Conservation (phyloP, 2,888 invertebrate genomes). For the Euzophera pinguis region DNA sequence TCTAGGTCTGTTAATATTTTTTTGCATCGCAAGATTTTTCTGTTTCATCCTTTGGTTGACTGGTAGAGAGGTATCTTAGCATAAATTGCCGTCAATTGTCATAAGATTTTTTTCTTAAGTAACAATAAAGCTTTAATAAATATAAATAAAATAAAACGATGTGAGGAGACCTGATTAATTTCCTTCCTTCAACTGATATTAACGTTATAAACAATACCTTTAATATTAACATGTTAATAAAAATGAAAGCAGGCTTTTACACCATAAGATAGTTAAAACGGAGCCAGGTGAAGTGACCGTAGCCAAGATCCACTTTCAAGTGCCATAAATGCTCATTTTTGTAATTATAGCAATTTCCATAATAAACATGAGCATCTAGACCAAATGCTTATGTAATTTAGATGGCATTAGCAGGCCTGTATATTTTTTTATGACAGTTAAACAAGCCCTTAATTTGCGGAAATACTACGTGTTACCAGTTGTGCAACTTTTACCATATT, state of each 20-base stretch:
- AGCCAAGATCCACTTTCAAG: conserved; percentile 12
- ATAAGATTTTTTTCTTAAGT: no score
- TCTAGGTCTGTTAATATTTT: no score
- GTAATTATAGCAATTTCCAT: conserved; percentile 10
- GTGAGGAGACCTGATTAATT: no score
- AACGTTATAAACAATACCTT: no score
- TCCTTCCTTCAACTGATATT: no score
- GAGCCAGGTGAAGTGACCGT: conserved; percentile 8
- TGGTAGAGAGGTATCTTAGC: no score
- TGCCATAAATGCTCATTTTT: conserved; percentile 6
- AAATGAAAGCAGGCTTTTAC: neutral
- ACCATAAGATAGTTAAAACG: neutral
- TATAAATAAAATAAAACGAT: no score
- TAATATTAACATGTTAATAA: neutral
- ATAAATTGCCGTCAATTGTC: no score
- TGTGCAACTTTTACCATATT: no score
- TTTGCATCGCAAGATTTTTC: no score
- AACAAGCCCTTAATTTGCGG: neutral
- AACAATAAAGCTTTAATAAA: no score
- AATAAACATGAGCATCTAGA: conserved; percentile 13
- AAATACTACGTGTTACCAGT: neutral
- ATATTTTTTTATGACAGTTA: neutral
- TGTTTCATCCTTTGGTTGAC: no score
- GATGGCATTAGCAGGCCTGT: neutral
- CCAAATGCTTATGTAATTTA: conserved; percentile 5